Percentiles rank a stretch among this genome's conserved stretches.
Evolutionary conservation across 2,888 invertebrate genomes (phyloP).

Genomic region (Melanophora roralis): DNA sequence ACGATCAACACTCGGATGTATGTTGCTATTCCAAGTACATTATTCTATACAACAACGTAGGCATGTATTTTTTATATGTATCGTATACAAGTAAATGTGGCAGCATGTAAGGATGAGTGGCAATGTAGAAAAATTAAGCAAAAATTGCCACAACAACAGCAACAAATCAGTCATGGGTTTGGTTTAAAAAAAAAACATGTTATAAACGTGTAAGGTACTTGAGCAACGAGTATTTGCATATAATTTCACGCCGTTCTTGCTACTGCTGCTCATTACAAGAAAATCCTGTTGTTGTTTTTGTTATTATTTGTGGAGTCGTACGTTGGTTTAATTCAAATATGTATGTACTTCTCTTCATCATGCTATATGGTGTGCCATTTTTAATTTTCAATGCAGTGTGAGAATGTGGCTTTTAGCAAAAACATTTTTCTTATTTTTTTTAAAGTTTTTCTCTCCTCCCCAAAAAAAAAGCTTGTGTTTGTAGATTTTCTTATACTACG

Average conservation of each 20-base stretch:
- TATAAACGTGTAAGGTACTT: slow-evolving; percentile 66
- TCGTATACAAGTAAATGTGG: not conserved
- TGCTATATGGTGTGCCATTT: slow-evolving; percentile 60
- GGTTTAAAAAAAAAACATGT: slow-evolving; percentile 61
- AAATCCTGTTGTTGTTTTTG: slow-evolving; percentile 50
- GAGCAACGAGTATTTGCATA: slow-evolving; percentile 70
- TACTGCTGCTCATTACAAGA: slow-evolving; percentile 59
- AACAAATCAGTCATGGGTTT: slow-evolving; percentile 48
- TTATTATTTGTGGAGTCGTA: slow-evolving; percentile 45
- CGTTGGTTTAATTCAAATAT: slow-evolving; percentile 50
- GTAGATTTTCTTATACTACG: slow-evolving; percentile 12
- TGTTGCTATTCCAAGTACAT: slow-evolving; percentile 59
- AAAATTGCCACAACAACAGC: slow-evolving; percentile 14
- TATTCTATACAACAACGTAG: slow-evolving; percentile 14
- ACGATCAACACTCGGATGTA: slow-evolving; percentile 71
- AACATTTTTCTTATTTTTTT: not conserved
- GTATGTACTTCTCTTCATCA: too few relatives aligned
- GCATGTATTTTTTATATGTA: not conserved
- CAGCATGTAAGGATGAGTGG: not conserved
- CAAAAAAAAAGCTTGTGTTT: slow-evolving; percentile 17
- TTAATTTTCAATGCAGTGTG: slow-evolving; percentile 55
- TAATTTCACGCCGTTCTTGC: slow-evolving; percentile 69
- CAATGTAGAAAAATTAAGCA: not conserved
- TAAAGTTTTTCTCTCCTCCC: too few relatives aligned
- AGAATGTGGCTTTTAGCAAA: slow-evolving; percentile 37